These are phyloP conservation scores for Actinostola sp. DNA, from an alignment of 92 coral and sea anemone species.

Conservation along the genomic window DNA sequence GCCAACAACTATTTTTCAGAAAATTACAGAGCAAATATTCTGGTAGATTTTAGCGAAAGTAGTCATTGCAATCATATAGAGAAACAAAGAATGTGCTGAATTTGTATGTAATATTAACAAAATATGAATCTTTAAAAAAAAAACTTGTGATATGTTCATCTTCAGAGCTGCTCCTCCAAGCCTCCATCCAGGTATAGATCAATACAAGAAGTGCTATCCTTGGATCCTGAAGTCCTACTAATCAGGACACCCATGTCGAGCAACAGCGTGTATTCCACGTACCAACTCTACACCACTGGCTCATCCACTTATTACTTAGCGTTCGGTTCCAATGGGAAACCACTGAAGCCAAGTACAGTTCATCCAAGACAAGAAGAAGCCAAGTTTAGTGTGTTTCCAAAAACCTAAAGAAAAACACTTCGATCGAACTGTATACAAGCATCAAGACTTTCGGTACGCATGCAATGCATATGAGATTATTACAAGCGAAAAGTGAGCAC, in stretches of 20 bases:
- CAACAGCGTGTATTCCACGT: not conserved
- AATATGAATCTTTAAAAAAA: no score
- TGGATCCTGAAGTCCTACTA: not conserved
- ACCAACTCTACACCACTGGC: not conserved
- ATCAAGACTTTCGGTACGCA: no score
- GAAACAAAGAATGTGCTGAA: no score
- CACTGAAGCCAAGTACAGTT: constrained; percentile 5
- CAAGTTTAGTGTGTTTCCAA: not conserved
- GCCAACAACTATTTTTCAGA: no score
- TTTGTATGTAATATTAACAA: no score
- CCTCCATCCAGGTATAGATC: not conserved
- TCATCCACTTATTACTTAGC: not conserved
- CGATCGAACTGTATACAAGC: no score
- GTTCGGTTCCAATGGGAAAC: not conserved
- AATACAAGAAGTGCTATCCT: not conserved
- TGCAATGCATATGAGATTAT: no score
- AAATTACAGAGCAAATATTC: no score
- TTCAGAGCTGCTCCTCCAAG: constrained; percentile 5
- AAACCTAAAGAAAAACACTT: no score
- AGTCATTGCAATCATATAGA: no score
- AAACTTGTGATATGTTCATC: not conserved
- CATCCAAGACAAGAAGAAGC: constrained; percentile 4
- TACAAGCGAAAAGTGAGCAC: no score
- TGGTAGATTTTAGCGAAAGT: no score
- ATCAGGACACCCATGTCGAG: not conserved